Conservation (phyloP, 2,113 vertebrate genomes). For the Melanerpes formicivorus region DNA sequence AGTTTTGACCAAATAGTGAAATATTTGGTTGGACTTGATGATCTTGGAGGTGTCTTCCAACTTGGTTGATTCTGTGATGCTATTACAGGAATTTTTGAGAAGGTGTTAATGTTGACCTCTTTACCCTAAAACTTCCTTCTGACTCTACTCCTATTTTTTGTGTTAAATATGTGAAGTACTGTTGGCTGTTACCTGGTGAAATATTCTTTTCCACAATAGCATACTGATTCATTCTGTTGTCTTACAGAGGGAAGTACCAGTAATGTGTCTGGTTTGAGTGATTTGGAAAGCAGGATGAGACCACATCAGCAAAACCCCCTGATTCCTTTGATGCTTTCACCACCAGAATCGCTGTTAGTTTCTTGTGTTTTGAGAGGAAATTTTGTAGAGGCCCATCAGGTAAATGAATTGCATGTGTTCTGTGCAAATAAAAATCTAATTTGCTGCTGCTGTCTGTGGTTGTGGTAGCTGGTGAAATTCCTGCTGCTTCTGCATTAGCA, state of each 20-base stretch:
- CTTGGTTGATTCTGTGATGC: too few species aligned
- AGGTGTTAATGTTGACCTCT: background rate
- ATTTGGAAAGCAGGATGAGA: slow-evolving; percentile 68
- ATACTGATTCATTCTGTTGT: background rate
- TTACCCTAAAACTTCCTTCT: background rate
- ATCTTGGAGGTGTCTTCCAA: too few species aligned
- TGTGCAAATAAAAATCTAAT: background rate
- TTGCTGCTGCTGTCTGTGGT: background rate
- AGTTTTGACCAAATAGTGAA: background rate
- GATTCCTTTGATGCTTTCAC: slow-evolving; percentile 92
- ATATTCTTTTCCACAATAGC: background rate
- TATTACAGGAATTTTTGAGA: background rate
- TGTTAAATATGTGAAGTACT: background rate
- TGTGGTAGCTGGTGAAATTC: background rate
- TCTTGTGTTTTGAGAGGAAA: slow-evolving; percentile 92
- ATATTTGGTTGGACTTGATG: background rate
- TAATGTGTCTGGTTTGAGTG: slow-evolving; percentile 63
- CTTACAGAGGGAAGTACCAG: slow-evolving; percentile 82
- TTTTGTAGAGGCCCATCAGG: slow-evolving; percentile 93
- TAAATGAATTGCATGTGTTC: slow-evolving; percentile 31
- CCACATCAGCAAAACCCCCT: slow-evolving; percentile 76
- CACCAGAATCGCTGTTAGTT: slow-evolving; percentile 93
- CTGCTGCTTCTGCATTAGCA: background rate
- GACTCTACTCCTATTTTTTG: background rate
- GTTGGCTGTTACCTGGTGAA: background rate